These are phyloP conservation scores for Pristionchus entomophagus DNA, from an alignment of 2,888 invertebrate genomes.

Conservation along the genomic window DNA sequence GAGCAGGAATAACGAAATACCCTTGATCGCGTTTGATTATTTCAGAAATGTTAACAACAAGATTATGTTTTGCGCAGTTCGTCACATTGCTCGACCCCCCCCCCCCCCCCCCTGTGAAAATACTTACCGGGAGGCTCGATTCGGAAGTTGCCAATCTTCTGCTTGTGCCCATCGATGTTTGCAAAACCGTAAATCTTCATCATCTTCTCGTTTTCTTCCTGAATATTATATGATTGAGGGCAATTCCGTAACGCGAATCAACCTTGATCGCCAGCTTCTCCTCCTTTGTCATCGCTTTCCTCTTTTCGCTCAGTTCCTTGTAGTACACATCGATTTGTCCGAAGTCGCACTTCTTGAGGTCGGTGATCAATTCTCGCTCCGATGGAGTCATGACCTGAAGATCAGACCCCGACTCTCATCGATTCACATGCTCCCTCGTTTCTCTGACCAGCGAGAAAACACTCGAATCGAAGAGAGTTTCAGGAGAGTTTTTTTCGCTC, in stretches of 20 bases:
- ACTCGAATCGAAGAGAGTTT: too few species aligned
- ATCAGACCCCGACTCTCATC: too few species aligned
- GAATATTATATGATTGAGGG: not conserved
- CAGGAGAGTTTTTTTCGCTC: too few species aligned
- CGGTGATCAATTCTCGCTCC: conserved; percentile 89
- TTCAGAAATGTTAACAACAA: too few species aligned
- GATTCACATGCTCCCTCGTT: too few species aligned
- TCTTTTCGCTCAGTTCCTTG: conserved; percentile 84
- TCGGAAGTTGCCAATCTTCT: conserved; percentile 98
- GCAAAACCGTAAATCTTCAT: conserved; percentile 94
- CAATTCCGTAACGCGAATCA: not conserved
- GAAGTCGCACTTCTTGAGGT: conserved; percentile 95
- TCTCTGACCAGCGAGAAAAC: too few species aligned
- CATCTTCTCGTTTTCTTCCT: conserved; percentile 86
- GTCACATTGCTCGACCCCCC: too few species aligned
- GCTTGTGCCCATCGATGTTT: conserved; percentile 94
- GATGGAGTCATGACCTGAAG: conserved; percentile 86
- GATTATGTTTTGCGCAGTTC: too few species aligned
- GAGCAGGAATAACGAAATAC: too few species aligned
- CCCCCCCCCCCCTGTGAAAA: too few species aligned
- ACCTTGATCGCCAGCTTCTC: conserved; percentile 84
- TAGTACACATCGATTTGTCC: conserved; percentile 90
- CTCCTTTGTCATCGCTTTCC: conserved; percentile 93
- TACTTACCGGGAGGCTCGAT: conserved; percentile 94
- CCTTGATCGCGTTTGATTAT: too few species aligned